A percentile compares a stretch with the other conserved stretches of the same genome.
These are phyloP conservation scores for Merluccius polli DNA, from an alignment of 2,797 vertebrate species.

Conservation along the genomic window DNA sequence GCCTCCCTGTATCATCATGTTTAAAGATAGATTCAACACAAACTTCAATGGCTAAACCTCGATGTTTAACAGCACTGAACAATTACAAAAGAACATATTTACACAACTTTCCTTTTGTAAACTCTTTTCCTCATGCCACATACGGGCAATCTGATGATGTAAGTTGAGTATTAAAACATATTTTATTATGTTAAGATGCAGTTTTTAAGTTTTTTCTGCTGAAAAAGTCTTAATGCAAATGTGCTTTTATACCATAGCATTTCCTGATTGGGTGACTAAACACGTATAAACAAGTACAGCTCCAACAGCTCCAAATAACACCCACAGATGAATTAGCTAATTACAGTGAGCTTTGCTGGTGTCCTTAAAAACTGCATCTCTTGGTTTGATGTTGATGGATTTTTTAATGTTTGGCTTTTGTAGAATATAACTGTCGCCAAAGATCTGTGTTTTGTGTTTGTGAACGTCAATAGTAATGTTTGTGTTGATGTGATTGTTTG, in stretches of 20 bases:
- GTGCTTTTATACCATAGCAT: neutral
- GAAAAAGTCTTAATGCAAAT: neutral
- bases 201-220: conserved; percentile 35
- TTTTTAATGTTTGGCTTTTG: neutral
- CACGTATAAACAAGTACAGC: no score
- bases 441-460: conserved; percentile 33
- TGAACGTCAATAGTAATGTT: conserved; percentile 49
- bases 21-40: conserved; percentile 76
- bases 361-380: conserved; percentile 61
- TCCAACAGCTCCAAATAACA: neutral
- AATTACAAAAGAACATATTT: conserved; percentile 93
- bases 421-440: neutral
- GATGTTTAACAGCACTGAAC: conserved; percentile 89
- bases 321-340: conserved; percentile 12
- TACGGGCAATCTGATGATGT: conserved; percentile 94
- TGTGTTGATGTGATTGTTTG: conserved; percentile 27
- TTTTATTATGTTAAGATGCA: conserved; percentile 66
- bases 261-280: neutral
- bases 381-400: conserved; percentile 1
- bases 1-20: conserved; percentile 95
- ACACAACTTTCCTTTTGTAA: conserved; percentile 98
- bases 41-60: conserved; percentile 80
- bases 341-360: neutral
- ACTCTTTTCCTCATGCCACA: conserved; percentile 97
- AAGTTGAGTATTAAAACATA: conserved; percentile 79